A percentile compares a stretch with the other conserved stretches of the same genome.
Evolutionary conservation across 2,113 vertebrate species (phyloP).

Genomic region (Rhea pennata): DNA sequence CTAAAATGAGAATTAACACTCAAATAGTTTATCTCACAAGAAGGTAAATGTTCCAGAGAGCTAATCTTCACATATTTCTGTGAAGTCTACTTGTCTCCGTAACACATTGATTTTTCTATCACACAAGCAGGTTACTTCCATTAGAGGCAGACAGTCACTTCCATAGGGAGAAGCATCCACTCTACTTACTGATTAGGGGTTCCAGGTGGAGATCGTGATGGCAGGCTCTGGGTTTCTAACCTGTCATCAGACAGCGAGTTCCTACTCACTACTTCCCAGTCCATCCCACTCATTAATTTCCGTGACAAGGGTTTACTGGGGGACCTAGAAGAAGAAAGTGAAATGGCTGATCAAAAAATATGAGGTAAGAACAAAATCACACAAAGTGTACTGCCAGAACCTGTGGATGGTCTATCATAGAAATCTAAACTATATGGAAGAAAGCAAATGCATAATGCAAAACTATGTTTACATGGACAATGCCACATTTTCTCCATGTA

Average conservation of each 20-base stretch:
- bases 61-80: not conserved
- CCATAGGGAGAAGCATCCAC: not conserved
- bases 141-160: not conserved
- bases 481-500: not conserved
- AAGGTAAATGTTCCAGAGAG: not conserved
- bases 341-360: not conserved
- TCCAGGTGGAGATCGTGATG: conserved; percentile 95
- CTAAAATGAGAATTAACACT: not conserved
- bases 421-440: not conserved
- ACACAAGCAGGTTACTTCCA: not conserved
- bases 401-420: not conserved
- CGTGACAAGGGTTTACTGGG: conserved; percentile 94
- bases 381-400: not conserved
- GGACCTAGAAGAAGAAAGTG: conserved; percentile 81
- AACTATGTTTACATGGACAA: not conserved
- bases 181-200: conserved; percentile 95
- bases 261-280: conserved; percentile 96
- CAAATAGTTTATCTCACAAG: not conserved
- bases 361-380: not conserved
- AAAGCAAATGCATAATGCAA: not conserved
- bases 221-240: conserved; percentile 96
- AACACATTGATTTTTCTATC: not conserved
- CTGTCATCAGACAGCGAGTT: conserved; percentile 94
- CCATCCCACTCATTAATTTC: conserved; percentile 88
- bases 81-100: not conserved